Percentiles rank a stretch among this genome's conserved stretches.
phyloP scores from a whole-genome alignment of 2,888 invertebrate species.

The Acanthoscelides obtectus region DNA sequence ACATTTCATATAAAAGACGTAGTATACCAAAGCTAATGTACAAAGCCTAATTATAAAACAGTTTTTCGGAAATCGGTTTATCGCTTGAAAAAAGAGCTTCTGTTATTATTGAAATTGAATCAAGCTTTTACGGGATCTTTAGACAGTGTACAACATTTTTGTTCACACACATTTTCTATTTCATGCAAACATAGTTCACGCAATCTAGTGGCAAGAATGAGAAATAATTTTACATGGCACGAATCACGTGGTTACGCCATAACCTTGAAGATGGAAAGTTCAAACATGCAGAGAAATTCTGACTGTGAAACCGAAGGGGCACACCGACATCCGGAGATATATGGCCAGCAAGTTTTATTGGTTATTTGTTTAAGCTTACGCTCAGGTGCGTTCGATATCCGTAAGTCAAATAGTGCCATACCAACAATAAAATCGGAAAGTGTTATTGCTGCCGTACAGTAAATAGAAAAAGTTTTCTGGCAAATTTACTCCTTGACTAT shows the following conservation, averaged over 20 bases:
- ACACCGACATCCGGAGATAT: neutral
- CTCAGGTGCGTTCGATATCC: neutral
- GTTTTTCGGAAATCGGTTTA: no score
- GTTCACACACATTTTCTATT: neutral
- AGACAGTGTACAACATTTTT: neutral
- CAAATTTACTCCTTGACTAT: no score
- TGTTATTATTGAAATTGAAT: no score
- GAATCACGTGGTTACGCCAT: neutral
- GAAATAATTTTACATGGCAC: neutral
- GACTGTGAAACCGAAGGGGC: neutral
- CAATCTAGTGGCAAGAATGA: neutral
- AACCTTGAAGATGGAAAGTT: slow-evolving; percentile 9
- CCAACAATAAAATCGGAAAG: neutral
- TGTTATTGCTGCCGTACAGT: neutral
- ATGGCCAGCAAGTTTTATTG: neutral
- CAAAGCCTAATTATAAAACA: no score
- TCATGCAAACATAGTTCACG: neutral
- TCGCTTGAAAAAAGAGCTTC: no score
- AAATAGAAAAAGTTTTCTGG: neutral
- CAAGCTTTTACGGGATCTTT: no score
- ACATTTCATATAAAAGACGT: no score
- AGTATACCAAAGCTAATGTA: no score
- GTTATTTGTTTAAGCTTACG: neutral
- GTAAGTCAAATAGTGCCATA: neutral
- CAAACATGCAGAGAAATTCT: slow-evolving; percentile 8